Base-by-base conservation (phyloP, 2,888 invertebrate species). In the Cephalotes varians region DNA sequence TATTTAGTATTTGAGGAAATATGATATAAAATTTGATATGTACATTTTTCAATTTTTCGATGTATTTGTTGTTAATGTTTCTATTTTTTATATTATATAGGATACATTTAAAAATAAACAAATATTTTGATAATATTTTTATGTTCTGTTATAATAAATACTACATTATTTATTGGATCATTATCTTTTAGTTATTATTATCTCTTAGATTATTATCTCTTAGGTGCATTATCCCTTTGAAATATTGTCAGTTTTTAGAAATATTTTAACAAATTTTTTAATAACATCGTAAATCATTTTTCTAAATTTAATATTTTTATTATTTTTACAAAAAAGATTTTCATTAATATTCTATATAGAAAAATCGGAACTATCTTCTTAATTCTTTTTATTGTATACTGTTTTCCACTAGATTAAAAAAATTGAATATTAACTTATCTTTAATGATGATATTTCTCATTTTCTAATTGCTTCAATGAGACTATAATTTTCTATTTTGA, bases 331-430 rank as follows among this genome's bases (percentile, higher is more conserved):
- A 31, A 44, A 37, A 67, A 15, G 77, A 86, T 83, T 81, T 54
- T 82, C 80, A 81, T 88, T 88, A 85, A 81, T 86, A 67, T 31
- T 81, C 60, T 83, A 81, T 84, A 72, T 73, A 85, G 62, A 80
- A 85, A 47, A 34, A 15, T 51, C n/a, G n/a, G n/a, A n/a, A n/a
- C n/a, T 54, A 31, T 34, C 37, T 37, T 74, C 25, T 0, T 47
- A 74, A 62, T 21, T 51, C 3, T 54, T 44, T 47, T 15, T 21
- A 1, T 34, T 34, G 31, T 58, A 31, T 18, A 34, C 2, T 15
- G 15, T 73, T 60, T 60, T 18, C n/a, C 18, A 9, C 10, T 15
- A 18, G 3, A 73, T 73, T 73, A 18, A 34, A 72, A 31, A 73
- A 60, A 60, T 47, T 34, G 10, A 1, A 31, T 25, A 34, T 60